Evolutionary conservation across 2,113 vertebrate species (phyloP).

Genomic region (Carassius carassius): DNA sequence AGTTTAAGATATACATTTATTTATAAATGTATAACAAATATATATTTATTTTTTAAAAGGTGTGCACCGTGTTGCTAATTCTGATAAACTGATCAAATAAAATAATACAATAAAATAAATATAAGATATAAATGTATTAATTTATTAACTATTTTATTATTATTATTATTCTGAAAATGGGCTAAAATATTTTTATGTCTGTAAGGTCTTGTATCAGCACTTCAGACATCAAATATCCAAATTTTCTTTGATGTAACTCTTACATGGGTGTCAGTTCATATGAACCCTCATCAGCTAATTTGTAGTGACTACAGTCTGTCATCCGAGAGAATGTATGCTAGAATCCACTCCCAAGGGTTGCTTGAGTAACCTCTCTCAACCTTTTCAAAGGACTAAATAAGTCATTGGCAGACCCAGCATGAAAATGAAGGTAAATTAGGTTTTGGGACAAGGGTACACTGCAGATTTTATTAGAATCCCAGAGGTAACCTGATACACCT

Average conservation of each 20-base stretch:
- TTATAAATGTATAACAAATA: too few species aligned
- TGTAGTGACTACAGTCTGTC: background rate
- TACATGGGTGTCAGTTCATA: conserved; percentile 30
- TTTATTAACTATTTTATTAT: too few species aligned
- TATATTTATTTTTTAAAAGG: too few species aligned
- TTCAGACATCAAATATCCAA: conserved; percentile 18
- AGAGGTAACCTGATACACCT: conserved; percentile 25
- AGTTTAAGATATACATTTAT: too few species aligned
- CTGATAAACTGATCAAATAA: too few species aligned
- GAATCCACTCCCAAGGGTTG: conserved; percentile 4
- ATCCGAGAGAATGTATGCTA: background rate
- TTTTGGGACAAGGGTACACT: conserved; percentile 26
- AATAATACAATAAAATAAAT: too few species aligned
- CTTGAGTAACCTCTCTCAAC: conserved; percentile 34
- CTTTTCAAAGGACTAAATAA: conserved; percentile 30
- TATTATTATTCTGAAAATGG: background rate
- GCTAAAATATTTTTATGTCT: background rate
- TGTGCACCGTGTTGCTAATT: too few species aligned
- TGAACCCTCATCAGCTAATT: conserved; percentile 26
- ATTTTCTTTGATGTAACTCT: conserved; percentile 16
- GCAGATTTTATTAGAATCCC: conserved; percentile 42
- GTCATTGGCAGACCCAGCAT: conserved; percentile 21
- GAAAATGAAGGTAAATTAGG: conserved; percentile 40
- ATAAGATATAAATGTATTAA: too few species aligned
- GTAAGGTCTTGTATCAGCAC: conserved; percentile 11